Evolutionary conservation across 2,888 invertebrate genomes (phyloP).

Genomic region (Pediacus dermestoides): DNA sequence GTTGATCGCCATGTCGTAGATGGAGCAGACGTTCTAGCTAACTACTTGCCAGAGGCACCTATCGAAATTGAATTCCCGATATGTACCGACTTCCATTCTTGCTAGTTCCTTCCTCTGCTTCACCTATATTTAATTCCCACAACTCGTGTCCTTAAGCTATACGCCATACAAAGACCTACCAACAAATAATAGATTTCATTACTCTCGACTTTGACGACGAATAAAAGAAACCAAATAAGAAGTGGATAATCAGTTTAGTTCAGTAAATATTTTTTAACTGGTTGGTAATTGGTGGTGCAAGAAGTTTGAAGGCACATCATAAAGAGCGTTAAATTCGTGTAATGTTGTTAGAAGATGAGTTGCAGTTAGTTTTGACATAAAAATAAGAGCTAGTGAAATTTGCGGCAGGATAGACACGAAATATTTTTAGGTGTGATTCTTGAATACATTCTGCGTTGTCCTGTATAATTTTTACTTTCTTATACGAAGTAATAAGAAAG

Average conservation of each 20-base stretch:
- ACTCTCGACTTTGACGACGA: slow-evolving; percentile 14
- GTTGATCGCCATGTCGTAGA: slow-evolving; percentile 29
- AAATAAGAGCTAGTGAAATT: too few species aligned
- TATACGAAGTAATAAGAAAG: too few species aligned
- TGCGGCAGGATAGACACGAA: too few species aligned
- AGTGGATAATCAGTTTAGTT: slow-evolving; percentile 8
- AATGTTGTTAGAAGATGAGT: too few species aligned
- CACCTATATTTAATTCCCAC: slow-evolving; percentile 40
- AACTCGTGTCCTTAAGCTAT: slow-evolving; percentile 31
- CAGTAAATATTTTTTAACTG: slow-evolving; percentile 9
- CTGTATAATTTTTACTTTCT: too few species aligned
- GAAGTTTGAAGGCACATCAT: too few species aligned
- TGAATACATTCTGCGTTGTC: too few species aligned
- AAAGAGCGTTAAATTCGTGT: too few species aligned
- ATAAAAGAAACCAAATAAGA: slow-evolving; percentile 8
- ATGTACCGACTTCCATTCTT: slow-evolving; percentile 35
- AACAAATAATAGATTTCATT: slow-evolving; percentile 32
- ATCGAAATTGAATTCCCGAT: slow-evolving; percentile 41
- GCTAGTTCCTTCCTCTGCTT: slow-evolving; percentile 31
- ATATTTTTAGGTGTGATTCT: too few species aligned
- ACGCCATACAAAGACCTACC: slow-evolving; percentile 24
- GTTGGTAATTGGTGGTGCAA: slow-evolving; percentile 3
- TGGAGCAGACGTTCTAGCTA: slow-evolving; percentile 39
- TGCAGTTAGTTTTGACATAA: too few species aligned
- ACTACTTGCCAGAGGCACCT: slow-evolving; percentile 38